These are phyloP conservation scores for Leptodactylus fallax DNA, from an alignment of 2,797 vertebrate species.

Conservation along the genomic window DNA sequence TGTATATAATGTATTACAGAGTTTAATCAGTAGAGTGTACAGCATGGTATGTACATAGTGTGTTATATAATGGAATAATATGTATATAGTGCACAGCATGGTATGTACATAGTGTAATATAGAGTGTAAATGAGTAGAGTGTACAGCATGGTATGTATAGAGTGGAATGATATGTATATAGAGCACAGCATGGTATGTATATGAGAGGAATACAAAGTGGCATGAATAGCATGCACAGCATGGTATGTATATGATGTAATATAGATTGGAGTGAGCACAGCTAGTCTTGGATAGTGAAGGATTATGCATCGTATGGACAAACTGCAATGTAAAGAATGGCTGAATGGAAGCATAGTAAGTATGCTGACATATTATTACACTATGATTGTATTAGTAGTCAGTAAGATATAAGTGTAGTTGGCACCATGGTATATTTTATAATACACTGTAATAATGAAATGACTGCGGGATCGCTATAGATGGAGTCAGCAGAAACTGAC, in stretches of 20 bases:
- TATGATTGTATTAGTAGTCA: no score
- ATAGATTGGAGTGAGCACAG: neutral
- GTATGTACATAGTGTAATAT: no score
- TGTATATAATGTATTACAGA: neutral
- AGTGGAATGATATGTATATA: neutral
- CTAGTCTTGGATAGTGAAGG: no score
- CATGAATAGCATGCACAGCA: neutral
- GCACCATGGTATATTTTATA: no score
- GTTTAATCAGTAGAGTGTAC: neutral
- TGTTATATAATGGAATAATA: neutral
- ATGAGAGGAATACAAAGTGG: neutral
- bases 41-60: neutral
- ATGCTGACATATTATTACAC: no score
- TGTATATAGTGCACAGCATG: neutral
- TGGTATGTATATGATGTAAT: neutral
- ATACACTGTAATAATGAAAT: no score
- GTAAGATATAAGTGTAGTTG: no score
- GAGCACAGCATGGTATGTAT: neutral
- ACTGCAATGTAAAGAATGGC: neutral
- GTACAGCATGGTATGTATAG: neutral
- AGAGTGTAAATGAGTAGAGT: neutral
- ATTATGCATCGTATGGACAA: neutral
- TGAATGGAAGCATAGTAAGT: neutral
- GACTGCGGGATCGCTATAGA: no score
- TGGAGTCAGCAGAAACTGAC: no score